Evolutionary conservation across 1,140 invertebrate genomes (phyloP), one percentile per base, ranked within the genome.

Genomic region (Stegodyphus mimosarum): DNA sequence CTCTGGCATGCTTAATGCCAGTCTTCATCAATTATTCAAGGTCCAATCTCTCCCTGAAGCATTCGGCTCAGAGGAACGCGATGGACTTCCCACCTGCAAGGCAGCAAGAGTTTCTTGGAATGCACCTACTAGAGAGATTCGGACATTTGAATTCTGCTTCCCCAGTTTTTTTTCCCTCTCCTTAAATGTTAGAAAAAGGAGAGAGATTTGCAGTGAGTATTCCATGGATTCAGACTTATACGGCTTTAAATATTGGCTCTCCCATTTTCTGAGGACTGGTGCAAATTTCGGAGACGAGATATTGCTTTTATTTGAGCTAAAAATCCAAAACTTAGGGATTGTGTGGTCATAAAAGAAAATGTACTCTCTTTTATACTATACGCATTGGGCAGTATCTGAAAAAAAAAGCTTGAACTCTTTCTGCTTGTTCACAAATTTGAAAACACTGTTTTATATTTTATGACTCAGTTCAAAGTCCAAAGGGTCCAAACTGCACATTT

Each of bases 21-120:
- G 52, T 52, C 6, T 75, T 70, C 66, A 84, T 84, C 81, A 84
- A 76, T 84, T 84, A 84, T 84, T 75, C 81, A 84, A 69, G 15
- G 60, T 69, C 81, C 81, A 84, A 84, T 84, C 73, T 84, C 53
- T 74, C 60, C 64, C 74, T 83, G 71, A 74, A 73, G 71, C 70
- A 83, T 83, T 74, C 55, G 60, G 51, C 71, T 74, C 33, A 49
- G 33, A 74, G 69, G 66, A 83, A 74, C 70, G 70, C 53, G 66
- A 52, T 64, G 71, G 50, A 33, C 60, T 83, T 55, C 63, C 64
- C 72, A 75, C 81, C 73, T 75, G 72, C 60, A 55, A 67, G 49
- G 18, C 50, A 48, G 51, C 52, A 49, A 33, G 50, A 66, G 51
- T 83, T 48, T 83, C 71, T 66, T 66, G 73, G 60, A 84, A 84